A percentile compares a stretch with the other conserved stretches of the same genome.
phyloP scores from a whole-genome alignment of 2,888 invertebrate species.

The Melitaea athalia region DNA sequence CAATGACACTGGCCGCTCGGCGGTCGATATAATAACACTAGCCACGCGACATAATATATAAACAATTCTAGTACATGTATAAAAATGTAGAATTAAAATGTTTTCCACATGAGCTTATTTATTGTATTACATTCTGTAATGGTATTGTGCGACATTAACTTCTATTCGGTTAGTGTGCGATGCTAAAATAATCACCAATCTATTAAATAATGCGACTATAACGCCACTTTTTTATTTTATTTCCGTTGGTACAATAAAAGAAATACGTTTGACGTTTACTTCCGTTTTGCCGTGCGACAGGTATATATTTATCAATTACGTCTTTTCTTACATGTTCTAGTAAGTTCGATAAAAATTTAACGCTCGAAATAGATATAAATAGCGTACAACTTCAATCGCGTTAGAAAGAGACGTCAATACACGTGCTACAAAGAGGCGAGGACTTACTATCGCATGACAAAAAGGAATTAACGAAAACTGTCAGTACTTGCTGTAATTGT shows the following conservation, averaged over 20 bases:
- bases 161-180: constrained; percentile 22
- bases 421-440: constrained; percentile 11
- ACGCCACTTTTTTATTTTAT: constrained; percentile 12
- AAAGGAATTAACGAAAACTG: constrained; percentile 34
- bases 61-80: constrained; percentile 9
- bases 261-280: neutral
- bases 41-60: constrained; percentile 22
- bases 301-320: neutral
- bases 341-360: neutral
- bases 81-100: constrained; percentile 10
- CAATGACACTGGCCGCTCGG: constrained; percentile 44
- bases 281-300: constrained; percentile 15
- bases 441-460: constrained; percentile 28
- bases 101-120: constrained; percentile 1
- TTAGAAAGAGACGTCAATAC: neutral
- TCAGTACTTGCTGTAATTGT: constrained; percentile 8
- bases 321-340: neutral
- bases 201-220: constrained; percentile 26
- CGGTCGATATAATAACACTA: constrained; percentile 8
- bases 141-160: constrained; percentile 21
- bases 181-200: constrained; percentile 10
- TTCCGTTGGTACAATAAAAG: neutral
- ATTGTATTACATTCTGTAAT: constrained; percentile 17
- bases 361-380: neutral
- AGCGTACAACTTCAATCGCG: neutral